These are phyloP conservation scores for Perizoma flavofasciatum DNA, from an alignment of 2,888 invertebrate species.

Conservation along the genomic window DNA sequence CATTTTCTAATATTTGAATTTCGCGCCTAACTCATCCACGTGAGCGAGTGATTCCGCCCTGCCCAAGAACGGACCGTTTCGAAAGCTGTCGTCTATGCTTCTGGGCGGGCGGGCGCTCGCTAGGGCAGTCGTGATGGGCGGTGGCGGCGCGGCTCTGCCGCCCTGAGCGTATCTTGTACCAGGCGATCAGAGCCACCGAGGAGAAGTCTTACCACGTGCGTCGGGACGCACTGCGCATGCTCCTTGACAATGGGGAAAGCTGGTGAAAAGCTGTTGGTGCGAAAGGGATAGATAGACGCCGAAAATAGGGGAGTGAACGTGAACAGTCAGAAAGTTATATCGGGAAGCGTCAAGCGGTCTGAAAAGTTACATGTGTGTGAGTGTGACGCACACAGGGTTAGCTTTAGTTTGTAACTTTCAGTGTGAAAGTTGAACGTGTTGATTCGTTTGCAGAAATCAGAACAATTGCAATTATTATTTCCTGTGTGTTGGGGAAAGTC, in stretches of 20 bases:
- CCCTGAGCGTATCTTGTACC: constrained; percentile 83
- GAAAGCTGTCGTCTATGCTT: constrained; percentile 70
- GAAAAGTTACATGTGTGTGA: constrained; percentile 60
- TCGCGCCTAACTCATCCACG: constrained; percentile 67
- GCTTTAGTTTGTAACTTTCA: constrained; percentile 21
- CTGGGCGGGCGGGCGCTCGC: constrained; percentile 74
- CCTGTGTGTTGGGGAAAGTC: not conserved
- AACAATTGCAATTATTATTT: constrained; percentile 8
- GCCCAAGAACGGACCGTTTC: constrained; percentile 70
- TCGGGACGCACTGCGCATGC: constrained; percentile 74
- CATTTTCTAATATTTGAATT: constrained; percentile 46
- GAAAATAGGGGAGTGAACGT: constrained; percentile 67
- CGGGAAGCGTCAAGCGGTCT: constrained; percentile 81
- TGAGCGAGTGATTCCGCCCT: constrained; percentile 57
- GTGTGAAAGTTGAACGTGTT: constrained; percentile 15
- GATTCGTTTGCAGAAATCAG: constrained; percentile 4
- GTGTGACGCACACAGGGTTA: constrained; percentile 39
- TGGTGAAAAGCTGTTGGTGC: constrained; percentile 62
- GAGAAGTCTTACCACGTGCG: constrained; percentile 68
- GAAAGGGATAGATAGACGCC: constrained; percentile 58
- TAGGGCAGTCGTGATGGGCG: constrained; percentile 67
- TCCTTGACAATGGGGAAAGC: constrained; percentile 63
- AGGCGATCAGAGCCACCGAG: constrained; percentile 63
- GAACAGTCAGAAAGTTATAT: constrained; percentile 63
- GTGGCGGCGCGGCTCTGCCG: constrained; percentile 80